phyloP scores from a whole-genome alignment of 2,797 vertebrate genomes.

The Argya squamiceps region DNA sequence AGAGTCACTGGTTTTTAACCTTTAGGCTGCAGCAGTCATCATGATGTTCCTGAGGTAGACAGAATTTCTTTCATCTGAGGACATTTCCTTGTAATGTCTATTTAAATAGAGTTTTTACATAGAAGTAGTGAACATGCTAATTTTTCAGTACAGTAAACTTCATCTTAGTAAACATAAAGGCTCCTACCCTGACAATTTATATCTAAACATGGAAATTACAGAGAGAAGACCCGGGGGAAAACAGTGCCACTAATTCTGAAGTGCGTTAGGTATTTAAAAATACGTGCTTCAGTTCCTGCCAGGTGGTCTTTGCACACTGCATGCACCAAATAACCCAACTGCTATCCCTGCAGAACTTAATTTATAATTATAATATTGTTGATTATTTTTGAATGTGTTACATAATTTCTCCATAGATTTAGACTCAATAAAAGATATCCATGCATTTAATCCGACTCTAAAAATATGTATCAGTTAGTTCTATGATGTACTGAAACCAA shows the following conservation, averaged over 20 bases:
- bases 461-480: background rate
- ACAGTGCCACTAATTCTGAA: background rate
- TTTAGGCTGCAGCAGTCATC: background rate
- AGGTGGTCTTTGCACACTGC: conserved; percentile 3
- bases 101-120: background rate
- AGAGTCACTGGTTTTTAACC: background rate
- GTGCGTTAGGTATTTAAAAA: background rate
- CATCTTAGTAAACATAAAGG: background rate
- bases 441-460: background rate
- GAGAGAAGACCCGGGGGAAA: background rate
- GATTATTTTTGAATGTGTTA: background rate
- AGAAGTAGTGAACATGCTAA: background rate
- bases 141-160: background rate
- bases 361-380: background rate
- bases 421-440: background rate
- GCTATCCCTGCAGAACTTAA: background rate
- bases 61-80: background rate
- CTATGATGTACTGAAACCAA: background rate
- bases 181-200: background rate
- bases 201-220: background rate
- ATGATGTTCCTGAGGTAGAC: background rate
- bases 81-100: background rate
- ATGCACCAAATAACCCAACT: background rate
- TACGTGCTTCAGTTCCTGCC: background rate
- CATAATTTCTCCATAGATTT: background rate